A percentile compares a stretch with the other conserved stretches of the same genome.
These are phyloP conservation scores for Hyposmocoma kahamanoa DNA, from an alignment of 1,140 invertebrate species.

Conservation along the genomic window DNA sequence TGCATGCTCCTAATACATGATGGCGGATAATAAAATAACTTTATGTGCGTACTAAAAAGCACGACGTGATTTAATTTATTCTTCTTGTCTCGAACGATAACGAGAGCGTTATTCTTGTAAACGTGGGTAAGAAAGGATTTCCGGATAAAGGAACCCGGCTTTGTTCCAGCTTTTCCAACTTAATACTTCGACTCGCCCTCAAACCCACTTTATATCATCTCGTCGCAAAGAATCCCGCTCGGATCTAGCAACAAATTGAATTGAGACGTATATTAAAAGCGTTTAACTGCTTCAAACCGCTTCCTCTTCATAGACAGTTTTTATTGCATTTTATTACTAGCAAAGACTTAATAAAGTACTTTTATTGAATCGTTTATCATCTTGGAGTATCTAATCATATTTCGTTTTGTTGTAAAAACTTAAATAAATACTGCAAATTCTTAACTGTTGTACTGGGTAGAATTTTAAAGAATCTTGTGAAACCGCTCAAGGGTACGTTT, in stretches of 20 bases:
- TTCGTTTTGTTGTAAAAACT: too few species aligned
- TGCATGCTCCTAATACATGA: too few species aligned
- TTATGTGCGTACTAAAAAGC: neutral
- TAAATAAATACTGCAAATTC: too few species aligned
- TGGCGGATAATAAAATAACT: neutral
- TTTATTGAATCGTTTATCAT: too few species aligned
- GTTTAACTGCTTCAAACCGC: neutral
- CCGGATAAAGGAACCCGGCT: neutral
- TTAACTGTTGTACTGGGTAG: too few species aligned
- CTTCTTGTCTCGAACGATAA: neutral
- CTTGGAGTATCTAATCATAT: too few species aligned
- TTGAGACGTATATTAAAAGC: constrained; percentile 21
- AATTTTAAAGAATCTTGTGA: too few species aligned
- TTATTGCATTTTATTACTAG: constrained; percentile 4
- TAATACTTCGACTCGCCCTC: constrained; percentile 21
- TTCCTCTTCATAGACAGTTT: too few species aligned
- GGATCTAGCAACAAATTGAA: constrained; percentile 27
- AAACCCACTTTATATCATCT: constrained; percentile 29
- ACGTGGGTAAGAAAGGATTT: constrained; percentile 11
- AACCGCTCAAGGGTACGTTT: too few species aligned
- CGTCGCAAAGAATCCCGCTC: constrained; percentile 18
- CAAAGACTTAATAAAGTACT: too few species aligned
- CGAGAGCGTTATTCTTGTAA: neutral
- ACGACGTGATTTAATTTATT: neutral
- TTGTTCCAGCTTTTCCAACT: constrained; percentile 27